phyloP scores from a whole-genome alignment of 2,888 invertebrate genomes.

The Melanotus villosus region DNA sequence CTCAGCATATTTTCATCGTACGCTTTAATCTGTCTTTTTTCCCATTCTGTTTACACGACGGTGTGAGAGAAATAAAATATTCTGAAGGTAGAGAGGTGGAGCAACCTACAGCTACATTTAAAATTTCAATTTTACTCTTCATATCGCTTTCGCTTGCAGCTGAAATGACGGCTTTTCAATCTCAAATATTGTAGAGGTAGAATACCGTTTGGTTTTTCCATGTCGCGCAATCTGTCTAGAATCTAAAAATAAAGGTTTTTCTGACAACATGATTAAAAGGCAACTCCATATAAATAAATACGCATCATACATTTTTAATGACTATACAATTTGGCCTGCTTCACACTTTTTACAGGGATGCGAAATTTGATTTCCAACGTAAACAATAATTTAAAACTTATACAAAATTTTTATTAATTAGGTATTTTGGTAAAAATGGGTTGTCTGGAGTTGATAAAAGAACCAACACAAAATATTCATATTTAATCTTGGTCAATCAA shows the following conservation, averaged over 20 bases:
- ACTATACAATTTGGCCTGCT: no score
- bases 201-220: slow-evolving; percentile 33
- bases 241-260: slow-evolving; percentile 3
- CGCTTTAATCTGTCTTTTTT: slow-evolving; percentile 40
- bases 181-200: slow-evolving; percentile 35
- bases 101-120: slow-evolving; percentile 45
- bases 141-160: slow-evolving; percentile 45
- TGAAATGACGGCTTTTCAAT: slow-evolving; percentile 45
- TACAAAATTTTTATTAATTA: no score
- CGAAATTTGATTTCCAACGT: no score
- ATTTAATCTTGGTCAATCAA: no score
- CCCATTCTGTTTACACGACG: slow-evolving; percentile 22
- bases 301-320: no score
- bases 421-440: no score
- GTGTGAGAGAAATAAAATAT: slow-evolving; percentile 39
- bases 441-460: no score
- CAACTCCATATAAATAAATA: no score
- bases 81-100: slow-evolving; percentile 31
- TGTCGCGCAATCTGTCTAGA: slow-evolving; percentile 24
- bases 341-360: no score
- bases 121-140: slow-evolving; percentile 48
- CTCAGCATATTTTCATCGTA: slow-evolving; percentile 37
- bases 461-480: no score
- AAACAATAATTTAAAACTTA: no score
- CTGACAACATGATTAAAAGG: slow-evolving; percentile 7